A percentile compares a stretch with the other conserved stretches of the same genome.
phyloP scores from a whole-genome alignment of 2,113 vertebrate species.

The Toxotes chatareus region DNA sequence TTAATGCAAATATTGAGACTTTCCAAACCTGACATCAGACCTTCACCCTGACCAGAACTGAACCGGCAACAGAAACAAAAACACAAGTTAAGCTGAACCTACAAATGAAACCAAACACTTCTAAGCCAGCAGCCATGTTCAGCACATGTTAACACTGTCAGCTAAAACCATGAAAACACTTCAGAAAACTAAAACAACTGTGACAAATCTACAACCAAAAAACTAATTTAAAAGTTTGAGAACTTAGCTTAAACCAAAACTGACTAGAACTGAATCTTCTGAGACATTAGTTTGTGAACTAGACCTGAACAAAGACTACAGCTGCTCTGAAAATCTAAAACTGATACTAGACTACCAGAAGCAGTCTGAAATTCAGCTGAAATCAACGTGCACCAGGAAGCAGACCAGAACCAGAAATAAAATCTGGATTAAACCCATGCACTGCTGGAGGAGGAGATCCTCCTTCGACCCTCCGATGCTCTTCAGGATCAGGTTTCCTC shows the following conservation, averaged over 20 bases:
- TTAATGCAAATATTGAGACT: neutral
- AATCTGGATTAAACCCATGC: constrained; percentile 43
- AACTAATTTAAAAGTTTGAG: neutral
- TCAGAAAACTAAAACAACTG: constrained; percentile 4
- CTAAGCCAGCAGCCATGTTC: constrained; percentile 23
- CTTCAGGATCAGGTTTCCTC: constrained; percentile 74
- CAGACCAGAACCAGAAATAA: constrained; percentile 49
- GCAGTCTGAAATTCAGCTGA: neutral
- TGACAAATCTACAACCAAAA: neutral
- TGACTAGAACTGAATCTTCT: neutral
- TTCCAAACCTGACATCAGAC: neutral
- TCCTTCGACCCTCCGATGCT: constrained; percentile 61
- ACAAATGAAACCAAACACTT: constrained; percentile 8
- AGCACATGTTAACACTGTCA: constrained; percentile 28
- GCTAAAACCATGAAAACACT: constrained; percentile 15
- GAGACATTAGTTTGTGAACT: too few species aligned
- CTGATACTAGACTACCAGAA: neutral
- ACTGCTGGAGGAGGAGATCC: constrained; percentile 61
- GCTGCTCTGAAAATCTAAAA: neutral
- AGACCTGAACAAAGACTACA: neutral
- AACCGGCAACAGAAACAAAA: constrained; percentile 16
- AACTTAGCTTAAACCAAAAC: neutral
- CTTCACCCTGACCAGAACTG: neutral
- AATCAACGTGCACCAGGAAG: constrained; percentile 57
- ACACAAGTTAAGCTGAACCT: constrained; percentile 9